These are phyloP conservation scores for Ephestia elutella DNA, from an alignment of 1,140 invertebrate genomes.

Conservation along the genomic window DNA sequence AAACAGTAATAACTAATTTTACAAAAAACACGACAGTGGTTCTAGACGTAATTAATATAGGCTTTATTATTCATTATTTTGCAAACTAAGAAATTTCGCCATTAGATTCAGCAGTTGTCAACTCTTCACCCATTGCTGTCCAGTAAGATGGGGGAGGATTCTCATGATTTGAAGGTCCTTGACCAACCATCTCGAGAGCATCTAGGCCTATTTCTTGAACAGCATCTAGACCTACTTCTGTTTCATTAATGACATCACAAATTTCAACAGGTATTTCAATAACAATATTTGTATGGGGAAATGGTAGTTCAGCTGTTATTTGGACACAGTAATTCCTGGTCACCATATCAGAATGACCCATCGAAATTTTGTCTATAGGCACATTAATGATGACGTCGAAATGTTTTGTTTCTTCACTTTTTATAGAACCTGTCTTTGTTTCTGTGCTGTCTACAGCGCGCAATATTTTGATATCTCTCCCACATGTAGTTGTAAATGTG, in stretches of 20 bases:
- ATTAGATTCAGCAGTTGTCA: too few species aligned
- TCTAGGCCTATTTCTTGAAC: not conserved
- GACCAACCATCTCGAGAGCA: not conserved
- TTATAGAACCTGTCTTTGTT: slow-evolving; percentile 19
- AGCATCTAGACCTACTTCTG: not conserved
- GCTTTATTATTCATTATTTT: too few species aligned
- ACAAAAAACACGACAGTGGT: too few species aligned
- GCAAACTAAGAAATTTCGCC: too few species aligned
- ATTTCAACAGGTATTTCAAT: slow-evolving; percentile 30
- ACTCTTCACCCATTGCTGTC: slow-evolving; percentile 22
- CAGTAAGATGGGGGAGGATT: slow-evolving; percentile 26
- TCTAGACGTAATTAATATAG: too few species aligned
- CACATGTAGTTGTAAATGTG: slow-evolving; percentile 17
- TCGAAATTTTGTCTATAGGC: slow-evolving; percentile 18
- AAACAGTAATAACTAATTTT: too few species aligned
- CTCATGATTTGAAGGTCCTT: not conserved
- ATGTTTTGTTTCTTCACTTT: slow-evolving; percentile 15
- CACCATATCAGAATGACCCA: slow-evolving; percentile 29
- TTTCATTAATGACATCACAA: slow-evolving; percentile 6
- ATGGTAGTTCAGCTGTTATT: slow-evolving; percentile 24
- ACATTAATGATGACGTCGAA: slow-evolving; percentile 20
- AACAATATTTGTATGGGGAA: slow-evolving; percentile 26
- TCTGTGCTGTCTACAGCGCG: slow-evolving; percentile 22
- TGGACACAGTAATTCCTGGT: slow-evolving; percentile 27
- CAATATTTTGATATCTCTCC: slow-evolving; percentile 7